Conservation (phyloP, 2,797 vertebrate species). For the Paguma larvata region DNA sequence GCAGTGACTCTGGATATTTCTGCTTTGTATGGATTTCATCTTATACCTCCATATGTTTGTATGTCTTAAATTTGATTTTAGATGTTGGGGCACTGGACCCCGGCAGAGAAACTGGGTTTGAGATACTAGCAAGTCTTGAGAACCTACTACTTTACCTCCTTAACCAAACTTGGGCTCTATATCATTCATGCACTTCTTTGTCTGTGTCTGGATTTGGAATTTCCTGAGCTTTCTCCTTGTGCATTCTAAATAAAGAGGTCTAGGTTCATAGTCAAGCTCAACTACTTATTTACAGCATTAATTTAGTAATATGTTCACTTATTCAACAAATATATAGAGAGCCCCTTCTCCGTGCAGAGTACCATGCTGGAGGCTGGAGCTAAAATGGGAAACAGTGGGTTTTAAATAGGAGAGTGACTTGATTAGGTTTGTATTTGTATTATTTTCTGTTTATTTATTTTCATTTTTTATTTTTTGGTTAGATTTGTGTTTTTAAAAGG, state of each 20-base stretch:
- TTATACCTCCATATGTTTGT: neutral
- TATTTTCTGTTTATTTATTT: neutral
- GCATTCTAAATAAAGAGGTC: neutral
- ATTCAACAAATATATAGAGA: constrained; percentile 10
- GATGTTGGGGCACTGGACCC: neutral
- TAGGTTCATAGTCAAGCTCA: constrained; percentile 21
- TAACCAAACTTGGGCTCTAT: neutral
- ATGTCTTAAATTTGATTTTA: constrained; percentile 44
- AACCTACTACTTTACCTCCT: neutral
- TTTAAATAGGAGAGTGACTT: constrained; percentile 43
- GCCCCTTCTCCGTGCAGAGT: neutral
- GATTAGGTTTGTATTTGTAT: constrained; percentile 4
- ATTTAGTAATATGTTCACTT: constrained; percentile 33
- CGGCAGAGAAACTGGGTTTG: constrained; percentile 16
- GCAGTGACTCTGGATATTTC: constrained; percentile 17
- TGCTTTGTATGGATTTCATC: constrained; percentile 45
- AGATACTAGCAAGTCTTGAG: neutral
- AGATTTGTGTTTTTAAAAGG: constrained; percentile 25
- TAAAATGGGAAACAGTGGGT: neutral
- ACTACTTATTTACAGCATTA: neutral
- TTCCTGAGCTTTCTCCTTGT: neutral
- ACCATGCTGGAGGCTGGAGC: neutral
- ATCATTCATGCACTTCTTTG: neutral
- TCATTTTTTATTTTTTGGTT: neutral
- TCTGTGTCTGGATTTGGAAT: neutral